phyloP scores from a whole-genome alignment of 2,888 invertebrate genomes.

The Lycia hirtaria region DNA sequence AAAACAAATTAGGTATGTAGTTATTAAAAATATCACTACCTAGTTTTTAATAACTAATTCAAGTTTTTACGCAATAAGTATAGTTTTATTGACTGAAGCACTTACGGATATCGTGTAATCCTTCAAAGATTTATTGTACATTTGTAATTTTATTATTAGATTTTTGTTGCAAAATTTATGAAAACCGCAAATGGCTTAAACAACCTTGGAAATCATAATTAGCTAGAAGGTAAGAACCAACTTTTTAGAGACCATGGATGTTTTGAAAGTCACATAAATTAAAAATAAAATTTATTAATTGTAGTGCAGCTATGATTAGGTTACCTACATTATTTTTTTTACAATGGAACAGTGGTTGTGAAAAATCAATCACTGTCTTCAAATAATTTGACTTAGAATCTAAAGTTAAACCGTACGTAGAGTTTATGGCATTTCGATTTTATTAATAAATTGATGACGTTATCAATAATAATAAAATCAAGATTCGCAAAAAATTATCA shows the following conservation, averaged over 20 bases:
- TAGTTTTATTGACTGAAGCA: not conserved
- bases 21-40: too few species aligned
- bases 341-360: too few species aligned
- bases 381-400: too few species aligned
- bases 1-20: too few species aligned
- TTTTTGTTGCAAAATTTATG: constrained; percentile 2
- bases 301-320: too few species aligned
- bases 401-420: too few species aligned
- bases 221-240: constrained; percentile 1
- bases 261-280: not conserved
- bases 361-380: too few species aligned
- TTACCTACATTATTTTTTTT: not conserved
- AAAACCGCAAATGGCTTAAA: constrained; percentile 23
- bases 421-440: too few species aligned
- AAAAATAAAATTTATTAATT: not conserved
- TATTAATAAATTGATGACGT: too few species aligned
- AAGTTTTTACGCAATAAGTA: not conserved
- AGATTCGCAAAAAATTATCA: too few species aligned
- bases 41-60: too few species aligned
- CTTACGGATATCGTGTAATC: not conserved
- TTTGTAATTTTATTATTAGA: constrained; percentile 6
- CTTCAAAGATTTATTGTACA: not conserved
- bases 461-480: too few species aligned
- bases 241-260: not conserved
- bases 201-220: constrained; percentile 20